phyloP scores from a whole-genome alignment of 2,888 invertebrate genomes.

The Protula sp. region DNA sequence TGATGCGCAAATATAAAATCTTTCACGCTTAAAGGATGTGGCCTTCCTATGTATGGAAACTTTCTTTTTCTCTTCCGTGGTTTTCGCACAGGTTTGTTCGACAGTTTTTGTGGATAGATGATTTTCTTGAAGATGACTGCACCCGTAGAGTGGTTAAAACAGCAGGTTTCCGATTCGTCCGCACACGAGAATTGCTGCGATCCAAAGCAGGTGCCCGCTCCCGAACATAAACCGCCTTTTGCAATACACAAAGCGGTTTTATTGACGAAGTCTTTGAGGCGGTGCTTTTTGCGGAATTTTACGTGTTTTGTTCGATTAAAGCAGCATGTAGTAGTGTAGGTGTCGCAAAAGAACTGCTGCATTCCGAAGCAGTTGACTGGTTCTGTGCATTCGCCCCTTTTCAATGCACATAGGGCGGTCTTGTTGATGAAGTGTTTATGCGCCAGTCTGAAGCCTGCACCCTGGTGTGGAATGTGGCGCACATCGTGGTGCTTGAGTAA shows the following conservation, averaged over 20 bases:
- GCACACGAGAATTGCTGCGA: background rate
- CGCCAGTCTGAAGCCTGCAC: background rate
- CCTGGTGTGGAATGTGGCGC: background rate
- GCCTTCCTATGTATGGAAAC: too few species aligned
- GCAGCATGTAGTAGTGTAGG: background rate
- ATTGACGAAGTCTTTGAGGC: background rate
- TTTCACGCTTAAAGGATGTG: too few species aligned
- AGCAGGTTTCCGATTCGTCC: background rate
- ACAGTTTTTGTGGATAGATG: background rate
- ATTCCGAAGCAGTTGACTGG: background rate
- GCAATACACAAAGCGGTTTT: background rate
- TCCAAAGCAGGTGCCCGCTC: background rate
- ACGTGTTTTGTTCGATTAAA: background rate
- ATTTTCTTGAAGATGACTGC: background rate
- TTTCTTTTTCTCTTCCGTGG: too few species aligned
- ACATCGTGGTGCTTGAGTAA: background rate
- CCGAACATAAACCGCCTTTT: background rate
- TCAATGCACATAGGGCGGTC: background rate
- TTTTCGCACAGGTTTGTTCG: too few species aligned
- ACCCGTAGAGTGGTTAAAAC: background rate
- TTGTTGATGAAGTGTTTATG: background rate
- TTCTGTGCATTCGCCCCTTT: background rate
- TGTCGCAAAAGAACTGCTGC: background rate
- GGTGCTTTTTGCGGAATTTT: background rate
- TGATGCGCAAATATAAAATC: too few species aligned